Base-by-base conservation (phyloP, 2,113 vertebrate genomes). In the Scomber japonicus region DNA sequence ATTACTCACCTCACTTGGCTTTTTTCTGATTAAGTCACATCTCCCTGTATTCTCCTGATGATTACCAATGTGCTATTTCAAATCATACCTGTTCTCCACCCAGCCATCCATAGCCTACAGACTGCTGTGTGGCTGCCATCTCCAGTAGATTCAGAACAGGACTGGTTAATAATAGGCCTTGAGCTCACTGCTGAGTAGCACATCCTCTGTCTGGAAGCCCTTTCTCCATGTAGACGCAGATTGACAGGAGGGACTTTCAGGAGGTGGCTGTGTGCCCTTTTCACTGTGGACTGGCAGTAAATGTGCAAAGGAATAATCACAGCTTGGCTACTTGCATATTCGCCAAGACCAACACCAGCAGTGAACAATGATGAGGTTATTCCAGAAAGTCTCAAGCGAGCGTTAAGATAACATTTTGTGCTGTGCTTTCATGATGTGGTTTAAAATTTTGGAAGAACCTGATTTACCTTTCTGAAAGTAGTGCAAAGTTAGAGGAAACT, bases 161-260 rank as follows among this genome's bases (percentile, higher is more conserved):
- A 69, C 78, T 60, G 44, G 90, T 89, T 92, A 90, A 92, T 92
- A 89, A 91, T 90, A 88, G 87, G 88, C 84, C 86, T 80, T 62
- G 64, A 84, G 85, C 88, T 88, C 88, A 48, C 83, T 71, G 85
- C 77, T 78, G 81, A 80, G 77, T 40, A 67, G 77, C 85, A 53
- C 80, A 46, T 86, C 81, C 79, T 77, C 83, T 80, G 80, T 85
- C 83, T 85, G 71, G 75, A 83, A 80, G 87, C 67, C 82, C 65
- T 88, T 90, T 89, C 83, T 81, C 80, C 66, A 21, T 55, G 68
- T 72, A 64, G 81, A 88, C 79, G 24, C 80, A 83, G 82, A 91
- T 85, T 81, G 90, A 90, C 91, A 90, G 89, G 64, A 80, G 81
- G 80, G 72, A 80, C 75, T 86, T 85, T 77, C 13, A 78, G 83